phyloP scores from a whole-genome alignment of 2,797 vertebrate species.

The Notolabrus celidotus region DNA sequence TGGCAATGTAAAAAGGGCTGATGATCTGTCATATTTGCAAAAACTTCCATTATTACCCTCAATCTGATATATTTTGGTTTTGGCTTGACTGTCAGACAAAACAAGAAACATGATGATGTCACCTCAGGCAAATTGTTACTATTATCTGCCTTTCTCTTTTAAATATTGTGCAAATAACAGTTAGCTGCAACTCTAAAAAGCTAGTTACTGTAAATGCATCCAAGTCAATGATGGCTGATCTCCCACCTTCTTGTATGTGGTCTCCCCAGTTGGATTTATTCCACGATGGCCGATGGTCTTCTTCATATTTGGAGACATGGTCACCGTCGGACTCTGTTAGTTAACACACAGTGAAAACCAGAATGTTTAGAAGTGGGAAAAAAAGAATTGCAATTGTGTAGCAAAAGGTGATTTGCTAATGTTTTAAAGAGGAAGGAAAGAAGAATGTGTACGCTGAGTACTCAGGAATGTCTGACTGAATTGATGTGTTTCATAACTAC shows the following conservation, averaged over 20 bases:
- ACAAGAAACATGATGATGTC: too few relatives aligned
- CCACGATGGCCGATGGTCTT: constrained; percentile 92
- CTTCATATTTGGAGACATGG: constrained; percentile 85
- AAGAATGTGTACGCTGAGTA: constrained; percentile 46
- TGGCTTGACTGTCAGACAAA: too few relatives aligned
- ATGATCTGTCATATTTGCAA: too few relatives aligned
- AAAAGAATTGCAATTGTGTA: constrained; percentile 3
- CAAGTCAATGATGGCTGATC: neutral
- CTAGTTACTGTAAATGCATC: neutral
- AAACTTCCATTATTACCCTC: too few relatives aligned
- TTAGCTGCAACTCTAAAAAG: neutral
- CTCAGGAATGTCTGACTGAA: constrained; percentile 7
- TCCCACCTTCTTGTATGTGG: constrained; percentile 95
- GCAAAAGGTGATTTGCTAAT: constrained; percentile 11
- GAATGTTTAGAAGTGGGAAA: constrained; percentile 8
- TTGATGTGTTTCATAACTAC: constrained; percentile 23
- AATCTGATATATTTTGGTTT: too few relatives aligned
- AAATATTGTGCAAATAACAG: neutral
- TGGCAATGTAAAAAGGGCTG: too few relatives aligned
- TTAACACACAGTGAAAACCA: constrained; percentile 27
- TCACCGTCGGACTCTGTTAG: constrained; percentile 81
- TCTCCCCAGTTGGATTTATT: constrained; percentile 94
- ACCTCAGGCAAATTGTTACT: too few relatives aligned
- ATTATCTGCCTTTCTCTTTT: too few relatives aligned
- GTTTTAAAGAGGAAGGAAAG: constrained; percentile 61